Base-by-base conservation (phyloP, 2,113 vertebrate species). In the Tiliqua scincoides region DNA sequence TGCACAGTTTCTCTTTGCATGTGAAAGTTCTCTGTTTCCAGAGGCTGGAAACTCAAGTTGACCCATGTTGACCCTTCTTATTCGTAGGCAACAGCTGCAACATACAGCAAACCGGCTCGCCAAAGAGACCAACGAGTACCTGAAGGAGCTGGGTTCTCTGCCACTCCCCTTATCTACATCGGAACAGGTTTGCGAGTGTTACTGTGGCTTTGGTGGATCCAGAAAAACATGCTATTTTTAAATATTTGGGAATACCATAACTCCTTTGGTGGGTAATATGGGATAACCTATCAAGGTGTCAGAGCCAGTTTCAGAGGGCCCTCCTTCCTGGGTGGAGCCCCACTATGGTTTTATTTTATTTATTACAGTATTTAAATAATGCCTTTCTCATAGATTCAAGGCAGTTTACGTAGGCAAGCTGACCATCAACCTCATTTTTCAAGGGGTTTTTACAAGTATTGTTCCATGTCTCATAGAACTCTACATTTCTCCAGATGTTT, bases 81-180 rank as follows among this genome's bases (percentile, higher is more conserved):
- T 94, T 93, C 89, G 61, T 91, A 99, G 98, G 89, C 98, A 99
- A 87, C 97, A 99, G 94, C 95, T 98, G 70, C 98, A 99, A 71
- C 97, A 99, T 91, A 97, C 97, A 70, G 98, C 98, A 87, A 99
- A 99, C 94, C 90, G 97, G 62, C 96, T 99, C 6, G 98, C 98
- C 85, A 99, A 99, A 95, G 98, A 99, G 93, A 99, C 98, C 87
- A 99, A 99, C 92, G 98, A 98, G 81, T 97, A 98, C 86, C 95
- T 99, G 2, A 99, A 99, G 88, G 98, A 98, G 75, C 4, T 99
- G 87, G 98, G 98, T 8, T 97, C 97, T 4, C 89, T 98, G 32
- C 96, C 98, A 3, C 93, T 97, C 20, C 96, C 98, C 2, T 92
- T 94, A 3, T 98, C 97, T 43, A 94, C 97, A 32, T 97, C 97